A percentile compares a stretch with the other conserved stretches of the same genome.
Conservation (phyloP, 1,140 invertebrate species). For the Micrasema longulum region DNA sequence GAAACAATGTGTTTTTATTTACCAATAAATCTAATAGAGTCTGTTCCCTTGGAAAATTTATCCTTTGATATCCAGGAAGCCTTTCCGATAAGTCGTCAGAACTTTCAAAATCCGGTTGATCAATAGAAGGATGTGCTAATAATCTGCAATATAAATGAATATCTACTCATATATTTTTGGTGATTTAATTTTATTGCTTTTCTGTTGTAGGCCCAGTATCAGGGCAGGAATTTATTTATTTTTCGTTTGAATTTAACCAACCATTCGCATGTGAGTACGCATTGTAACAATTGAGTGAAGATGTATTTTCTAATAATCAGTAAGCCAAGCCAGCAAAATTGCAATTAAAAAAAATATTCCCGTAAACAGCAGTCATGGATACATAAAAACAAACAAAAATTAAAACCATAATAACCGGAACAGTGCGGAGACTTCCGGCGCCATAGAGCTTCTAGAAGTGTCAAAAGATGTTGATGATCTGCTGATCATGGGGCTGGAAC, state of each 20-base stretch:
- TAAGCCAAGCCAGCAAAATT: no score
- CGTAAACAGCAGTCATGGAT: not conserved
- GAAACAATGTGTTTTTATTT: no score
- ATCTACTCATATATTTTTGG: no score
- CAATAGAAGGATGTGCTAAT: slow-evolving; percentile 5
- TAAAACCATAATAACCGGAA: slow-evolving; percentile 19
- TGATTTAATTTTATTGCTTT: no score
- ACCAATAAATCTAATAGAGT: slow-evolving; percentile 72
- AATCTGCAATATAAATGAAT: slow-evolving; percentile 9
- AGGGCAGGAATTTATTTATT: no score
- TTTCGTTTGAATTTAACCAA: no score
- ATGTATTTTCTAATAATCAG: no score
- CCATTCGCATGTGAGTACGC: no score
- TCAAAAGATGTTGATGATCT: slow-evolving; percentile 28
- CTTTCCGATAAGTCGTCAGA: slow-evolving; percentile 27
- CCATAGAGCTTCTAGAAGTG: slow-evolving; percentile 26
- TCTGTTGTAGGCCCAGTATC: no score
- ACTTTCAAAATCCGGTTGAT: slow-evolving; percentile 13
- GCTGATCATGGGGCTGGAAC: slow-evolving; percentile 10
- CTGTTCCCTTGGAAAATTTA: slow-evolving; percentile 69
- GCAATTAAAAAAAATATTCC: no score
- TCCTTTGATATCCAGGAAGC: slow-evolving; percentile 65
- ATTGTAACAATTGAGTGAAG: no score
- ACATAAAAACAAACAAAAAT: no score
- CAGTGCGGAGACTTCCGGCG: slow-evolving; percentile 26